Percentiles rank a stretch among this genome's conserved stretches.
phyloP scores from a whole-genome alignment of 2,797 vertebrate genomes.

The Lerista edwardsae region DNA sequence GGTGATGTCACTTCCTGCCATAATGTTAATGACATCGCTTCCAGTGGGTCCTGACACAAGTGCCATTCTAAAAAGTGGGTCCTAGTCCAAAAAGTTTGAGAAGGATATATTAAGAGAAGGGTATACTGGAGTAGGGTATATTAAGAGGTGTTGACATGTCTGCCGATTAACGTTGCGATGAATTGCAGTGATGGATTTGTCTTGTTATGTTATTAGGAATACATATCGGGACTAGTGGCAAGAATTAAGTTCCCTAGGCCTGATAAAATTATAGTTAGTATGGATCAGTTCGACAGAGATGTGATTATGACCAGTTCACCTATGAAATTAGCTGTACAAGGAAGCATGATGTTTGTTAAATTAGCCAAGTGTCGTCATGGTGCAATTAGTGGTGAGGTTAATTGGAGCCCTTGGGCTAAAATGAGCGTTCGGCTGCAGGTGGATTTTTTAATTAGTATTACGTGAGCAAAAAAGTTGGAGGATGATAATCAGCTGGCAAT shows the following conservation, averaged over 20 bases:
- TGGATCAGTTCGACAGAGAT: fast-evolving
- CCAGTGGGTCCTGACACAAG: no score
- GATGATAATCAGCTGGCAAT: constrained; percentile 51
- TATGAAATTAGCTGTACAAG: not conserved
- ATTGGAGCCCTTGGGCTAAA: fast-evolving
- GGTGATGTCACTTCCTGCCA: no score
- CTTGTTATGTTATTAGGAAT: fast-evolving
- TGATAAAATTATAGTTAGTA: fast-evolving
- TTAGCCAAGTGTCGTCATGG: fast-evolving
- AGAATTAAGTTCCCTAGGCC: fast-evolving
- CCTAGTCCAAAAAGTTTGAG: no score
- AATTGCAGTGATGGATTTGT: fast-evolving
- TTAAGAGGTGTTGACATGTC: not conserved
- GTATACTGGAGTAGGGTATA: fast-evolving
- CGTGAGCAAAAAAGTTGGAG: constrained; percentile 58
- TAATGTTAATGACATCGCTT: no score
- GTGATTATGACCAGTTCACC: fast-evolving
- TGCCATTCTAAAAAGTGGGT: no score
- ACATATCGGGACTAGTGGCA: fast-evolving
- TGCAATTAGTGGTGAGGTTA: fast-evolving
- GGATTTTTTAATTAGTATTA: constrained; percentile 47
- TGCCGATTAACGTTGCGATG: fast-evolving
- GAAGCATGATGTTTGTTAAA: fast-evolving
- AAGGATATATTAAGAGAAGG: no score
- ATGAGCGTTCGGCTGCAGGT: constrained; percentile 29